Evolutionary conservation across 2,797 vertebrate genomes (phyloP), one percentile per base, ranked within the genome.

Genomic region (Periparus ater): DNA sequence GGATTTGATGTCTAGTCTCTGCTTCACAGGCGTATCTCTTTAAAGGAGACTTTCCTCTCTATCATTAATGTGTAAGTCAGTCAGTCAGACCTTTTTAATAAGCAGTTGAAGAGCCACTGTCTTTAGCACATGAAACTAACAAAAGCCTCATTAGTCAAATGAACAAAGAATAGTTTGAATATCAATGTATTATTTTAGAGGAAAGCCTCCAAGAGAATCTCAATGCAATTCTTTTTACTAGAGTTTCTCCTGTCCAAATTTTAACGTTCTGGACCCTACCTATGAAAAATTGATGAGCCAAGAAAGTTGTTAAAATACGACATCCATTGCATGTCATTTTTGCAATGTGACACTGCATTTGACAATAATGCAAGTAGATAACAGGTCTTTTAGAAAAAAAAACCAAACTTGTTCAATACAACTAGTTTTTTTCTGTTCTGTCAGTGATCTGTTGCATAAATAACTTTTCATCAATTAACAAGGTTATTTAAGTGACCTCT

Each of bases 91-190:
- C 95, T 92, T 97, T 96, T 95, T 94, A 97, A 95, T 94, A 96
- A 94, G 91, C 78, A 85, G 65, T 92, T 96, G 82, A 96, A 97
- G 81, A 95, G 80, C 73, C 66, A 96, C 81, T 94, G 54, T 89
- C 71, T 96, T 97, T 92, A 96, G 60, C 65, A 79, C 74, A 95
- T 68, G 81, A 96, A 97, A 96, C 92, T 93, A 97, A 96, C 91
- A 94, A 95, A 96, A 97, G 88, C 47, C 86, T 96, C 91, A 87
- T 91, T 97, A 97, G 88, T 94, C 87, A 96, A 91, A 85, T 88
- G 85, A 97, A 90, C 50, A 93, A 96, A 95, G 96, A 95, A 83
- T 54, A 85, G 30, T 51, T 93, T 93, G 92, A 97, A 95, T 92
- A 94, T 91, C 68, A 96, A 93, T 93, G 78, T 38, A 93, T 93